A percentile compares a stretch with the other conserved stretches of the same genome.
These are phyloP conservation scores for Limosa lapponica DNA, from an alignment of 2,797 vertebrate genomes.

Conservation along the genomic window DNA sequence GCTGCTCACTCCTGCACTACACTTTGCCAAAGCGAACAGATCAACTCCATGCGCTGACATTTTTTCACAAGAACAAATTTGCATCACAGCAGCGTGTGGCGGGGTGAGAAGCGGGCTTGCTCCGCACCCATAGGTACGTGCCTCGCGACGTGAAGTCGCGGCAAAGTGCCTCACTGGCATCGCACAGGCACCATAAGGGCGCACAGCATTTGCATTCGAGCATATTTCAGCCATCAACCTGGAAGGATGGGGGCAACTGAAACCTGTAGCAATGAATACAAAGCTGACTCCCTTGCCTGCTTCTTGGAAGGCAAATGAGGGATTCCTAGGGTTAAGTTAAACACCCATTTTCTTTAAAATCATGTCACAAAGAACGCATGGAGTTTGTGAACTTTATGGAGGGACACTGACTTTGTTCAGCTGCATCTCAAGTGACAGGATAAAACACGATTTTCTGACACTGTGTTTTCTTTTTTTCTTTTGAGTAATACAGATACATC, in stretches of 20 bases:
- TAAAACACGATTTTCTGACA: not conserved
- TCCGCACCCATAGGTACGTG: constrained; percentile 31
- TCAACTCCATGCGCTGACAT: not conserved
- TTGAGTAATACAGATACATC: not conserved
- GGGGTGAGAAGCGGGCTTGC: constrained; percentile 19
- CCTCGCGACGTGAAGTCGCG: not conserved
- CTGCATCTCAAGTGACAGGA: not conserved
- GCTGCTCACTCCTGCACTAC: not conserved
- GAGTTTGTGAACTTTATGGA: not conserved
- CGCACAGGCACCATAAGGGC: not conserved
- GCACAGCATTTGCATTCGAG: not conserved
- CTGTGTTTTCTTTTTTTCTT: not conserved
- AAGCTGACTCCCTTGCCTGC: not conserved
- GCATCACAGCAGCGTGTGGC: not conserved
- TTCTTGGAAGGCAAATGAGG: not conserved
- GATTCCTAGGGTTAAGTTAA: not conserved
- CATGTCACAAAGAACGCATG: rapidly evolving
- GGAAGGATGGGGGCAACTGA: not conserved
- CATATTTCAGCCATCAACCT: constrained; percentile 22
- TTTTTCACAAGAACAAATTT: constrained; percentile 55
- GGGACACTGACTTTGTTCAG: not conserved
- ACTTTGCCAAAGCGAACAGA: not conserved
- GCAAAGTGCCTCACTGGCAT: constrained; percentile 10
- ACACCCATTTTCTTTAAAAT: not conserved
- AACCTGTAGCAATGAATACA: not conserved